A percentile compares a stretch with the other conserved stretches of the same genome.
Conservation (phyloP, 2,113 vertebrate genomes). For the Agelaius phoeniceus region DNA sequence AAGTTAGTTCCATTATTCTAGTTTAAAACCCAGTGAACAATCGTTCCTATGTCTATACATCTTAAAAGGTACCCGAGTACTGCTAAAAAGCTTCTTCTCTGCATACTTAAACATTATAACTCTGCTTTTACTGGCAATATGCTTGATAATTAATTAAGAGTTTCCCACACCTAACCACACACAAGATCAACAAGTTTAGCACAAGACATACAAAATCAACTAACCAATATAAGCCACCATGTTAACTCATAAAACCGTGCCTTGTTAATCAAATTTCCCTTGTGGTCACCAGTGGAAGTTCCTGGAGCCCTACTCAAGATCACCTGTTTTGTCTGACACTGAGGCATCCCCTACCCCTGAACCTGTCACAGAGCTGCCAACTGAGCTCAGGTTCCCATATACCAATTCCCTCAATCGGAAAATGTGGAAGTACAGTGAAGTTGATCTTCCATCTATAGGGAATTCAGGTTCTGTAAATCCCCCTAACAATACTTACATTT, state of each 20-base stretch:
- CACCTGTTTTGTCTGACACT: background rate
- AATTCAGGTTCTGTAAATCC: background rate
- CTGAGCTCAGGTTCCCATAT: background rate
- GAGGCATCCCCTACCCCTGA: background rate
- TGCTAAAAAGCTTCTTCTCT: background rate
- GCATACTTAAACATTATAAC: background rate
- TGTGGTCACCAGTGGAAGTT: background rate
- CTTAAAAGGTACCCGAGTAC: background rate
- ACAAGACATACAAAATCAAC: conserved; percentile 50
- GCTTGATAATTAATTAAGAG: conserved; percentile 56
- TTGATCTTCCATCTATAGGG: background rate
- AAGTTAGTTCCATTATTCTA: conserved; percentile 3
- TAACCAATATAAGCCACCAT: conserved; percentile 44
- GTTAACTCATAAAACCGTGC: conserved; percentile 48
- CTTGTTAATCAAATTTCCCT: background rate
- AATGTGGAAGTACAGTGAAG: background rate
- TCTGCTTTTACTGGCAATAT: background rate
- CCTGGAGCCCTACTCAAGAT: background rate
- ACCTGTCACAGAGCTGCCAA: background rate
- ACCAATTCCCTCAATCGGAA: background rate
- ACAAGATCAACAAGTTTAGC: conserved; percentile 65
- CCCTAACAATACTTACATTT: conserved; percentile 60
- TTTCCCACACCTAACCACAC: background rate
- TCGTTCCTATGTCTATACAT: background rate
- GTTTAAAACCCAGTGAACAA: background rate